These are phyloP conservation scores for Chloropsis hardwickii DNA, from an alignment of 2,113 vertebrate species.

Conservation along the genomic window DNA sequence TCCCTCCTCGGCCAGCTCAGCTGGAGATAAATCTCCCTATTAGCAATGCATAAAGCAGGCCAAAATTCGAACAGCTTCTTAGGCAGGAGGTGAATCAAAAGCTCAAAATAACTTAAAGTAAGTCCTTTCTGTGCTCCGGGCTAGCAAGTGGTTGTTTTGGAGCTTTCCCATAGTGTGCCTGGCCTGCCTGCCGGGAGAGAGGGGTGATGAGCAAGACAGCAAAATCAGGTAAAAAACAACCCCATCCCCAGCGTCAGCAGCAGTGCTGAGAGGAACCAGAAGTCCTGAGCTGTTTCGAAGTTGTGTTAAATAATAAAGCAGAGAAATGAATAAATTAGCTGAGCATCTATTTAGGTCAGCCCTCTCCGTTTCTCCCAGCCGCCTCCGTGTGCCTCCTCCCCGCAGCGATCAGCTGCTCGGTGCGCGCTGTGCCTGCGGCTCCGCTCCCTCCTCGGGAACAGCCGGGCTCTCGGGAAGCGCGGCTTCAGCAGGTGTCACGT, in stretches of 20 bases:
- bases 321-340: slow-evolving; percentile 47
- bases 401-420: background rate
- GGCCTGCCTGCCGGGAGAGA: background rate
- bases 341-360: slow-evolving; percentile 57
- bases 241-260: background rate
- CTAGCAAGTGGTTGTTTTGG: background rate
- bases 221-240: slow-evolving; percentile 32
- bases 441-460: background rate
- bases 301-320: slow-evolving; percentile 32
- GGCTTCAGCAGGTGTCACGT: background rate
- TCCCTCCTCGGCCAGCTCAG: background rate
- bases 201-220: background rate
- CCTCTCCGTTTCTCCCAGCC: background rate
- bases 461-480: background rate
- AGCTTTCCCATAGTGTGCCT: background rate
- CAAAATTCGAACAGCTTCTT: slow-evolving; percentile 6
- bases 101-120: background rate
- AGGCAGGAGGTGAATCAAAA: background rate
- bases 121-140: background rate
- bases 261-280: slow-evolving; percentile 28
- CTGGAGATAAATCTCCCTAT: background rate
- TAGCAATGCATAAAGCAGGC: background rate
- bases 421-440: background rate
- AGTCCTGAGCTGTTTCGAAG: slow-evolving; percentile 35
- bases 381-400: slow-evolving; percentile 1